These are phyloP conservation scores for Chaetorhynchus papuensis DNA, from an alignment of 2,113 vertebrate genomes.

Conservation along the genomic window DNA sequence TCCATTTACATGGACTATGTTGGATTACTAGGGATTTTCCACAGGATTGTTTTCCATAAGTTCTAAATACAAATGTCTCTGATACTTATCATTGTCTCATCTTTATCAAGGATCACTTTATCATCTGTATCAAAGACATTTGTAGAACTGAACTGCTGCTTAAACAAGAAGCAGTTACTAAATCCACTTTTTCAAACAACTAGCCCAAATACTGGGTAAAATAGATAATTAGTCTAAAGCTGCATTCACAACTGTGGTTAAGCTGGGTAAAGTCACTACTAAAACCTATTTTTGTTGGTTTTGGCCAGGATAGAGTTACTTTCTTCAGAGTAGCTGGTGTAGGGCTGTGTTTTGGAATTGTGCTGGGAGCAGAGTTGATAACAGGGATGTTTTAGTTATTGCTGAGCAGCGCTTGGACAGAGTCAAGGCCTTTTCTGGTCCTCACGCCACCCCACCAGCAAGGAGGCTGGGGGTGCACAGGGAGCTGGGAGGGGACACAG, in stretches of 20 bases:
- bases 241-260: not conserved
- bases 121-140: not conserved
- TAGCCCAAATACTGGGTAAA: not conserved
- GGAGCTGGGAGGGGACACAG: not conserved
- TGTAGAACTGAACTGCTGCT: not conserved
- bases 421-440: not conserved
- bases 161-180: not conserved
- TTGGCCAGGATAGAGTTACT: not conserved
- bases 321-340: not conserved
- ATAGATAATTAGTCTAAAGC: not conserved
- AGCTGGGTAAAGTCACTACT: not conserved
- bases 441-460: rapidly evolving
- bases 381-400: not conserved
- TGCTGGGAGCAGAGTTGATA: not conserved
- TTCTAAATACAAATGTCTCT: not conserved
- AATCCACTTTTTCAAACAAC: not conserved
- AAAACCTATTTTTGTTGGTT: not conserved
- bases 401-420: not conserved
- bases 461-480: not conserved
- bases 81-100: not conserved
- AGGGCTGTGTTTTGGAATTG: not conserved
- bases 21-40: not conserved
- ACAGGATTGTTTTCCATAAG: not conserved
- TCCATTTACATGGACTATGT: not conserved
- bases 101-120: not conserved